These are phyloP conservation scores for Graptemys geographica DNA, from an alignment of 2,797 vertebrate genomes.

Conservation along the genomic window DNA sequence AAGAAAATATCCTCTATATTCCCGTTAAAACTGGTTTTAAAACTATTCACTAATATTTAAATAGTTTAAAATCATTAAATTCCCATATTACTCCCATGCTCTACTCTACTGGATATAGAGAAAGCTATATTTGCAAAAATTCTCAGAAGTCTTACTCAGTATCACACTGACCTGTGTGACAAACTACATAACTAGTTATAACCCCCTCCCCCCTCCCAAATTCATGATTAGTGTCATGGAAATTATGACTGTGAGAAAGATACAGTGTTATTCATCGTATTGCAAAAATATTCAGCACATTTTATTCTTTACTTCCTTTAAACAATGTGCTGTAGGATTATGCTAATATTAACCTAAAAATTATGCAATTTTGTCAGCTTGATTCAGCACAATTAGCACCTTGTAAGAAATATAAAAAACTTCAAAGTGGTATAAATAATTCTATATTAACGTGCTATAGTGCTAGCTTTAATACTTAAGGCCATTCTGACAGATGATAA, in stretches of 20 bases:
- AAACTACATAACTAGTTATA: background rate
- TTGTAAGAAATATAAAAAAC: constrained; percentile 73
- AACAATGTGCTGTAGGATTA: constrained; percentile 62
- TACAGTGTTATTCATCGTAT: background rate
- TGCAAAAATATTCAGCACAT: constrained; percentile 31
- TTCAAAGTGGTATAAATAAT: constrained; percentile 76
- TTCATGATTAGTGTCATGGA: fast-evolving
- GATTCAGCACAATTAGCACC: constrained; percentile 78
- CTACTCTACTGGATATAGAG: background rate
- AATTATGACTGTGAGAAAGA: background rate
- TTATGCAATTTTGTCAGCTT: constrained; percentile 73
- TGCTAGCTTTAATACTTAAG: constrained; percentile 67
- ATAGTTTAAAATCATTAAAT: background rate
- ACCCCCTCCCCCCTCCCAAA: background rate
- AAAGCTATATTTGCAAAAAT: background rate
- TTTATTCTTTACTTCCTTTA: constrained; percentile 42
- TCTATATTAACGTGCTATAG: constrained; percentile 54
- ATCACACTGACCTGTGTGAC: background rate
- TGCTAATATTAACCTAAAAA: constrained; percentile 81
- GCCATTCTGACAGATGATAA: constrained; percentile 52
- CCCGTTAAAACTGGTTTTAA: background rate
- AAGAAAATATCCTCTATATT: background rate
- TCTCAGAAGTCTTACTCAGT: background rate
- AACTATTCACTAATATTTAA: background rate
- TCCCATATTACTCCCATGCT: background rate